These are phyloP conservation scores for Momotus momota DNA, from an alignment of 2,797 vertebrate species.

Conservation along the genomic window DNA sequence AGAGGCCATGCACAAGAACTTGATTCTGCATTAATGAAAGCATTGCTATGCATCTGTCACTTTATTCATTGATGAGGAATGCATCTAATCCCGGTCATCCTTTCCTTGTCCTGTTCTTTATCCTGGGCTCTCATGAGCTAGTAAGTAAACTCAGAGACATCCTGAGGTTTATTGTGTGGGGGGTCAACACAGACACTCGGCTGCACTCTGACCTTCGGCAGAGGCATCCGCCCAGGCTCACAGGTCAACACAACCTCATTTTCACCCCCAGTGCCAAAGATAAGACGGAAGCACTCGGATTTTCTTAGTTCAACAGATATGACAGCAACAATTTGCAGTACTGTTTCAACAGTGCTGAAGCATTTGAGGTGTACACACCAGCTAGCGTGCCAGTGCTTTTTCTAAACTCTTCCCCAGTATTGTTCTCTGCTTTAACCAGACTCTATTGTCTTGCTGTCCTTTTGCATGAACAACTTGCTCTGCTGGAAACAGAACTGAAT, in stretches of 20 bases:
- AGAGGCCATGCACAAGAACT: not conserved
- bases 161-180: not conserved
- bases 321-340: not conserved
- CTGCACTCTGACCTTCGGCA: not conserved
- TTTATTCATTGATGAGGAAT: not conserved
- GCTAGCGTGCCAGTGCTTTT: not conserved
- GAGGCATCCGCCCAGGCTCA: not conserved
- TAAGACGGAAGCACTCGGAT: not conserved
- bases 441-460: not conserved
- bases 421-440: not conserved
- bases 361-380: not conserved
- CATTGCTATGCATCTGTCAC: fast-evolving
- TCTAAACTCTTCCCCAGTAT: not conserved
- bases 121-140: not conserved
- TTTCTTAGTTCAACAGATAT: not conserved
- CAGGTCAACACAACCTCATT: not conserved
- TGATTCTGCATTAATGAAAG: not conserved
- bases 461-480: not conserved
- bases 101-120: not conserved
- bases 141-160: not conserved
- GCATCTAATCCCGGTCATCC: not conserved
- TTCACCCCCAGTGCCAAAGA: not conserved
- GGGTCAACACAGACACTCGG: not conserved
- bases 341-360: not conserved
- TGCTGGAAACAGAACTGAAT: not conserved